Percentiles rank a stretch among this genome's conserved stretches.
phyloP scores from a whole-genome alignment of 2,888 invertebrate genomes.

The Vanessa cardui region DNA sequence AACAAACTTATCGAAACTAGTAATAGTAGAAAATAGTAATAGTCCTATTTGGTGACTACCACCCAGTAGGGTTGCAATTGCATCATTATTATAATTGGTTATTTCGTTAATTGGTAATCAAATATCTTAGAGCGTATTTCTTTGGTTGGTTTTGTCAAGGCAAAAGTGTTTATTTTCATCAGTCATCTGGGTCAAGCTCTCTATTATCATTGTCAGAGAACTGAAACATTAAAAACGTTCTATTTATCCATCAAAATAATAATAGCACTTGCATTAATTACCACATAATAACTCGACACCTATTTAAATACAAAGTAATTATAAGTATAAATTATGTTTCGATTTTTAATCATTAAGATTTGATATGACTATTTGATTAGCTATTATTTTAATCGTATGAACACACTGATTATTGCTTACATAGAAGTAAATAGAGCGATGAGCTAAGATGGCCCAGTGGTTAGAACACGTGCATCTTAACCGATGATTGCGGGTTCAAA shows the following conservation, averaged over 20 bases:
- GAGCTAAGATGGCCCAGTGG: no score
- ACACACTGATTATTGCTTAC: no score
- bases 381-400: no score
- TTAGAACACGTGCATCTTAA: no score
- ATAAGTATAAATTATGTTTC: not conserved
- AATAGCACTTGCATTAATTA: not conserved
- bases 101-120: not conserved
- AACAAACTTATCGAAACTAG: no score
- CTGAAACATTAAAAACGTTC: not conserved
- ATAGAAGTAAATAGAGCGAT: no score
- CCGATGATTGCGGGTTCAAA: no score
- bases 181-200: constrained; percentile 26
- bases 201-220: constrained; percentile 16
- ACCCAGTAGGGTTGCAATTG: no score
- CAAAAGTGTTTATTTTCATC: constrained; percentile 31
- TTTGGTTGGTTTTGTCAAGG: constrained; percentile 19
- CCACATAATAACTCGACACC: not conserved
- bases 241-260: not conserved
- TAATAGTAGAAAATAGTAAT: no score
- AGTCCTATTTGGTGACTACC: no score
- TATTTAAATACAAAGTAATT: not conserved
- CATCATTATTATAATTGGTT: not conserved
- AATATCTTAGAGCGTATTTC: constrained; percentile 6
- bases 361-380: no score
- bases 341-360: no score